phyloP scores from a whole-genome alignment of 2,797 vertebrate species.

The Anabas testudineus region DNA sequence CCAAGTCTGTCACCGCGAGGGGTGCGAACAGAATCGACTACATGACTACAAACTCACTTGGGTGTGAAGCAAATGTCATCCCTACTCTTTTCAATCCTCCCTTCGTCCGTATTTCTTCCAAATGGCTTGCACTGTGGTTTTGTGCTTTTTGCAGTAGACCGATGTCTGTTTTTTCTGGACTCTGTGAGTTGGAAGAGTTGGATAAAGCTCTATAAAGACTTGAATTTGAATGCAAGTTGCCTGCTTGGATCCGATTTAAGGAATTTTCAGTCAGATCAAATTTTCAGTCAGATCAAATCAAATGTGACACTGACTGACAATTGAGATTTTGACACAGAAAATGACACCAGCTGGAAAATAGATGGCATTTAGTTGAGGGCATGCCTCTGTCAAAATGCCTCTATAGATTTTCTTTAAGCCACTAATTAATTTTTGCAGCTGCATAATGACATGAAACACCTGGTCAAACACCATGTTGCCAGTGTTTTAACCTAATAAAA shows the following conservation, averaged over 20 bases:
- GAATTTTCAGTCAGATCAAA: not conserved
- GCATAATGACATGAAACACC: too few relatives aligned
- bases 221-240: not conserved
- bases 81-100: slow-evolving; percentile 43
- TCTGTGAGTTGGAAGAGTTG: not conserved
- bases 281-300: not conserved
- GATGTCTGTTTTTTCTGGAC: slow-evolving; percentile 6
- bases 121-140: slow-evolving; percentile 36
- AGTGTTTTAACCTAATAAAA: too few relatives aligned
- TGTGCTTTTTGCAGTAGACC: slow-evolving; percentile 3
- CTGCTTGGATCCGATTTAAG: slow-evolving; percentile 4
- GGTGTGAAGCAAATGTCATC: slow-evolving; percentile 72
- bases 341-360: not conserved
- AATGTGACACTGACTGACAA: not conserved
- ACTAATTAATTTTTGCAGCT: not conserved
- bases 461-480: not conserved
- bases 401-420: not conserved
- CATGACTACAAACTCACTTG: slow-evolving; percentile 63
- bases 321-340: not conserved
- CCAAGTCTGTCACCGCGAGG: slow-evolving; percentile 63
- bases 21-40: slow-evolving; percentile 31
- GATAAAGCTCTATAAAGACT: not conserved
- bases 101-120: slow-evolving; percentile 48
- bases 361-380: not conserved
- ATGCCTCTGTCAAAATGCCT: not conserved